Base-by-base conservation (phyloP, 2,888 invertebrate genomes). In the Chironomus riparius region DNA sequence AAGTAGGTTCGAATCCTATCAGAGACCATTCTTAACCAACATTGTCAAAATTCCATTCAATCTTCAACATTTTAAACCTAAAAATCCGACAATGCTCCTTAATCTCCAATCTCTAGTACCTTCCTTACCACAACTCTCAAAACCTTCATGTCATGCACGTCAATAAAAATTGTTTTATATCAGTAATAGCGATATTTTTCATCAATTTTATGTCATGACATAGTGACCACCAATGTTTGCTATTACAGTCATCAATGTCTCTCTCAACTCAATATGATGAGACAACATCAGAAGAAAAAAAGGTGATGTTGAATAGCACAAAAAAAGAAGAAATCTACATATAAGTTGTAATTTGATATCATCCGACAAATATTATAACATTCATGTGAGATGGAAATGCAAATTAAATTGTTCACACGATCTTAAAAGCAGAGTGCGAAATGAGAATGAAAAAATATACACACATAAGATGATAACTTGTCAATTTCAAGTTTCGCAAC, bases 361-460 rank as follows among this genome's bases (percentile, higher is more conserved):
- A 13, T 21, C 21, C 7, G n/a, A 15, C 15, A 15, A 56, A 22
- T 65, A 22, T 65, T 65, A 65, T 18, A 56, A 56, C n/a, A 56
- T 18, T 56, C n/a, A 21, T 28, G 28, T 28, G 13, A 50, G 48
- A 15, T 73, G 62, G 62, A 73, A 73, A 73, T 73, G 72, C 65
- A 73, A 73, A 73, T 73, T 47, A 73, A 73, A 61, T 73, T 73
- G 62, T 73, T 73, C 72, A 56, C 72, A 73, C 72, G 72, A 65
- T 65, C 65, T 65, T 65, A 65, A 65, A 65, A 24, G 65, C 65
- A 24, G 12, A 65, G 56, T 56, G 56, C 56, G 56, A 56, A 56
- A 18, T 56, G 15, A 56, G 56, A 56, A 56, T 56, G 56, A 7
- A 18, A 56, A 50, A 7, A 56, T 56, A 50, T 15, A 50, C 50